Conservation (phyloP, 2,797 vertebrate species). For the Argentina silus region DNA sequence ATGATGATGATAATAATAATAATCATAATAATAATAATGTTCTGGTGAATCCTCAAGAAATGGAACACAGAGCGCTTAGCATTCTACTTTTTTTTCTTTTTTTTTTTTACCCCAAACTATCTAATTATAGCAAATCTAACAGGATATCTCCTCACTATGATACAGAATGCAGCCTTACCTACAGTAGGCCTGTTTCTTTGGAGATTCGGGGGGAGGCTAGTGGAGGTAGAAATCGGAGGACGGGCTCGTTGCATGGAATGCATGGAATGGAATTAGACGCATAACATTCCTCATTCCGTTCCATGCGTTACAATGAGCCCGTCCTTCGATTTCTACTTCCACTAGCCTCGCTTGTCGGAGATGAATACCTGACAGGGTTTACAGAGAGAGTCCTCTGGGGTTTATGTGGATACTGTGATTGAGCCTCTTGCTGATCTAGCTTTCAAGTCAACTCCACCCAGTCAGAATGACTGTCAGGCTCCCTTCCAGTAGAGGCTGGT, state of each 20-base stretch:
- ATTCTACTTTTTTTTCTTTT: neutral
- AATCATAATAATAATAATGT: too few relatives aligned
- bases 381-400: neutral
- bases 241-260: too few relatives aligned
- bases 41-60: too few relatives aligned
- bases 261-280: too few relatives aligned
- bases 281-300: too few relatives aligned
- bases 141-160: neutral
- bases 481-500: too few relatives aligned
- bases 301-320: too few relatives aligned
- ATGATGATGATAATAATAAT: too few relatives aligned
- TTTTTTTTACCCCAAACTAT: neutral
- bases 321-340: too few relatives aligned
- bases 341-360: too few relatives aligned
- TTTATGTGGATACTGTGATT: neutral
- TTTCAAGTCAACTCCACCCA: conserved; percentile 41
- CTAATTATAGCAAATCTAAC: neutral
- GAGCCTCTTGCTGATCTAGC: neutral
- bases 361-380: neutral
- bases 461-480: conserved; percentile 36
- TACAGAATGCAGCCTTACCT: neutral
- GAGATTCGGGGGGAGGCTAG: neutral
- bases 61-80: neutral
- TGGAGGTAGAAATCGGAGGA: too few relatives aligned
- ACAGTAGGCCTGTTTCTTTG: neutral